Evolutionary conservation across 2,888 invertebrate genomes (phyloP), one percentile per base, ranked within the genome.

Genomic region (Eutolmus rufibarbis): DNA sequence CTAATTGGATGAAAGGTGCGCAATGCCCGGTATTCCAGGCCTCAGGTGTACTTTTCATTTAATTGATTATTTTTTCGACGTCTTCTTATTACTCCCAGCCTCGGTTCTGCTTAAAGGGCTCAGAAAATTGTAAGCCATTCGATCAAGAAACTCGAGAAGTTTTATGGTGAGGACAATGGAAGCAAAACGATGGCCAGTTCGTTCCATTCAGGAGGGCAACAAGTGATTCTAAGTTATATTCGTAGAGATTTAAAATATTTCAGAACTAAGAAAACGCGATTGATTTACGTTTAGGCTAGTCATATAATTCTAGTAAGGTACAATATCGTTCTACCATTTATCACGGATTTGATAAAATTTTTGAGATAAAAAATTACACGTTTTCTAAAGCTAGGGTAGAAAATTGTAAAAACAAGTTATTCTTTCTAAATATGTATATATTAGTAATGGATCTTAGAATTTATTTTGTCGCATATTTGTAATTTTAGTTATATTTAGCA

Each of bases 1-100:
- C 76, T 76, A 76, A 76, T 76, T 76, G 76, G 40, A 76, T 76
- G 76, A 19, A 76, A 66, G 66, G 66, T 66, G 66, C 66, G 66
- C 66, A 66, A 66, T 66, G 28, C 66, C 66, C 66, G 66, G 12
- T 66, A 66, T 66, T 66, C 66, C 66, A 66, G 8, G 23, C 66
- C 66, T 66, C 66, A 66, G 66, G 66, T 66, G 66, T 66, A 66
- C 66, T 66, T 66, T 28, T 66, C 66, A 66, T 66, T 66, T 66
- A 66, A 66, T 66, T 66, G 66, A 66, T 66, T 66, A 66, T 66
- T 66, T 66, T 66, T 66, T 66, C 66, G 12, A 66, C 12, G 9
- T 23, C 19, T 66, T 66, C 66, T 66, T 66, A 66, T 66, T 23
- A 66, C 66, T 66, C 7, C 34, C 66, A 66, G 12, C 12, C 28